Evolutionary conservation across 1,140 invertebrate species (phyloP).

Genomic region (Ganaspis sp.): DNA sequence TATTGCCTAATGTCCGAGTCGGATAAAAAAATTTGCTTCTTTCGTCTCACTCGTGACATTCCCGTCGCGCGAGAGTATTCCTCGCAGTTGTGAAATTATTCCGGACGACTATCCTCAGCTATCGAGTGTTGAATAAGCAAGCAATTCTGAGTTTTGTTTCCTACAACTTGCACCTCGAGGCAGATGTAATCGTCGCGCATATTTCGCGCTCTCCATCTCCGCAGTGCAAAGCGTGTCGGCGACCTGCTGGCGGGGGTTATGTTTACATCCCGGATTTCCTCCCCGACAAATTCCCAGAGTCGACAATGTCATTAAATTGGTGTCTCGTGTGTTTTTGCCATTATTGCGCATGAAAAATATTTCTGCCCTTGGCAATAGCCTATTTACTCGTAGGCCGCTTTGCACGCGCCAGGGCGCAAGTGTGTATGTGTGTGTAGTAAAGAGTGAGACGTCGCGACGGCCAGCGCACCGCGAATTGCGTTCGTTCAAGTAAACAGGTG

Average conservation of each 20-base stretch:
- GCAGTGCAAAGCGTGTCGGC: not conserved
- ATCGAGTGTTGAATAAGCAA: not conserved
- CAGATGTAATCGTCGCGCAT: slow-evolving; percentile 51
- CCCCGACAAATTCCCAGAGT: not conserved
- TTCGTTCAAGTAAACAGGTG: slow-evolving; percentile 29
- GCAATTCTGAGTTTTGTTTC: not conserved
- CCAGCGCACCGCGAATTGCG: slow-evolving; percentile 25
- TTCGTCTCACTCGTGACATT: slow-evolving; percentile 29
- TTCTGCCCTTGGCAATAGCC: slow-evolving; percentile 71
- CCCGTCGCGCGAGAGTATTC: not conserved
- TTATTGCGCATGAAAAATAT: slow-evolving; percentile 74
- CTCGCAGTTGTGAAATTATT: not conserved
- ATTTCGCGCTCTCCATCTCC: slow-evolving; percentile 35
- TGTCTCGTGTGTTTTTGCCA: slow-evolving; percentile 16
- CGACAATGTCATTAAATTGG: not conserved
- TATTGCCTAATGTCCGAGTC: slow-evolving; percentile 61
- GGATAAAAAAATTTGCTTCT: slow-evolving; percentile 44
- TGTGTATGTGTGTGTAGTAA: slow-evolving; percentile 55
- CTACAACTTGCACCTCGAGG: slow-evolving; percentile 45
- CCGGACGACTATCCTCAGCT: not conserved
- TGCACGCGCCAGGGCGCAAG: slow-evolving; percentile 46
- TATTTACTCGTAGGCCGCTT: slow-evolving; percentile 52
- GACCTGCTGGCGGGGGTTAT: slow-evolving; percentile 6
- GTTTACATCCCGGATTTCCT: not conserved
- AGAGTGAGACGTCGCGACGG: slow-evolving; percentile 23